Evolutionary conservation across 92 coral and sea anemone species (phyloP).

Genomic region (Phymanthus crucifer): DNA sequence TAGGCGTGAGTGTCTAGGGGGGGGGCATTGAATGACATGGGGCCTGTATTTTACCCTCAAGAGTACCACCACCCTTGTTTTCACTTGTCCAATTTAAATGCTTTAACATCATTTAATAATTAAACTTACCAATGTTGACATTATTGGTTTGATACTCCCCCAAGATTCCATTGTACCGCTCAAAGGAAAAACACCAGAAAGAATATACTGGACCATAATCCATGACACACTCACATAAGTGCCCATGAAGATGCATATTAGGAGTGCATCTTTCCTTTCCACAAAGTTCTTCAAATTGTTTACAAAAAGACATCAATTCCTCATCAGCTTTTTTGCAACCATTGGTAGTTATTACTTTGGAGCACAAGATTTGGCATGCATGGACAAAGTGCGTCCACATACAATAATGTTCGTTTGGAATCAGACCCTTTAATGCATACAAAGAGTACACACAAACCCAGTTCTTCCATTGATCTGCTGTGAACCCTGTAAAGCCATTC

Average conservation of each 20-base stretch:
- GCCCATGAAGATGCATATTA: too few relatives aligned
- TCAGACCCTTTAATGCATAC: slow-evolving; percentile 52
- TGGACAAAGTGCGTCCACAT: slow-evolving; percentile 46
- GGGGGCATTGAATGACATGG: too few relatives aligned
- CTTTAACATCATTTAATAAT: too few relatives aligned
- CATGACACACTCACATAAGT: slow-evolving; percentile 1
- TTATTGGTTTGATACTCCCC: slow-evolving; percentile 54
- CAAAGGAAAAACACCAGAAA: slow-evolving; percentile 59
- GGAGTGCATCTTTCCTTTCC: neutral
- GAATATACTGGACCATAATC: slow-evolving; percentile 54
- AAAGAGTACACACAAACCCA: slow-evolving; percentile 48
- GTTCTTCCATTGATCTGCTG: slow-evolving; percentile 68
- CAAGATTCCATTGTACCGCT: slow-evolving; percentile 55
- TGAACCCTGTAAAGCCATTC: slow-evolving; percentile 41
- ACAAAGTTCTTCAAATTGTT: slow-evolving; percentile 27
- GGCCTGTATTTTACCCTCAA: too few relatives aligned
- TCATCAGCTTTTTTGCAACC: slow-evolving; percentile 36
- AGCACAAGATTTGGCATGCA: slow-evolving; percentile 46
- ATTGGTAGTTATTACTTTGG: slow-evolving; percentile 27
- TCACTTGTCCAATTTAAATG: too few relatives aligned
- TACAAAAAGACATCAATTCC: slow-evolving; percentile 36
- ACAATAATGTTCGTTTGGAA: slow-evolving; percentile 37
- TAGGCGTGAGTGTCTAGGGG: too few relatives aligned
- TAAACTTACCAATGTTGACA: slow-evolving; percentile 30
- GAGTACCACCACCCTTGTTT: neutral